These are phyloP conservation scores for Micrasema minimum DNA, from an alignment of 1,140 invertebrate genomes.

Conservation along the genomic window DNA sequence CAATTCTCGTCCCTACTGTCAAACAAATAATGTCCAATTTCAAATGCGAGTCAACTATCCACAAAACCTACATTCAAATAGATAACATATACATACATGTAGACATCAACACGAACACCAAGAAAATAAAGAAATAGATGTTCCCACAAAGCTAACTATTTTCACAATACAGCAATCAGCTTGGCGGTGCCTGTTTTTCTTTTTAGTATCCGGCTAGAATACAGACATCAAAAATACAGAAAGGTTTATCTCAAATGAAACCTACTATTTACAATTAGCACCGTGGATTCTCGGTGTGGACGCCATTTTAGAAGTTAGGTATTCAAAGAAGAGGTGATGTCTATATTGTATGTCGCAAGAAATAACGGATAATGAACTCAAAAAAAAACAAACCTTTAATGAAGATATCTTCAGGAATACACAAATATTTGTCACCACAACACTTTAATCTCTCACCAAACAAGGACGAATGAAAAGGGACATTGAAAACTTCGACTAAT, in stretches of 20 bases:
- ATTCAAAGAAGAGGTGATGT: conserved; percentile 1
- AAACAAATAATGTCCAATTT: conserved; percentile 21
- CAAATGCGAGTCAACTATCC: conserved; percentile 16
- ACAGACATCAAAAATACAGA: too few relatives aligned
- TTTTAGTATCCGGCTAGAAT: too few relatives aligned
- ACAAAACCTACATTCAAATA: conserved; percentile 31
- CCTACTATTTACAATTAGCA: conserved; percentile 46
- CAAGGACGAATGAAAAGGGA: conserved; percentile 48
- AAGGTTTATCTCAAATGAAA: background rate
- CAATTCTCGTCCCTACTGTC: conserved; percentile 13
- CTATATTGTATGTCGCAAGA: background rate
- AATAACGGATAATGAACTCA: background rate
- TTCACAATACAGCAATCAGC: too few relatives aligned
- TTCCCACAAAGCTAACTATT: conserved; percentile 5
- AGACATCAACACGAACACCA: conserved; percentile 19
- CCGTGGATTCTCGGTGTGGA: conserved; percentile 33
- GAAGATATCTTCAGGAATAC: conserved; percentile 38
- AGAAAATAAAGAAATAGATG: conserved; percentile 21
- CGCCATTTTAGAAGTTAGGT: conserved; percentile 42
- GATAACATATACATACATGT: conserved; percentile 32
- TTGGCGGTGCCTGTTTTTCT: too few relatives aligned
- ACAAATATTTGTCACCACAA: conserved; percentile 44
- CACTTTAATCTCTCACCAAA: conserved; percentile 47
- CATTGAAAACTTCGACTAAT: conserved; percentile 45
- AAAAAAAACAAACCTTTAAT: conserved; percentile 36